A percentile compares a stretch with the other conserved stretches of the same genome.
phyloP scores from a whole-genome alignment of 2,888 invertebrate species.

The Congeria kusceri region DNA sequence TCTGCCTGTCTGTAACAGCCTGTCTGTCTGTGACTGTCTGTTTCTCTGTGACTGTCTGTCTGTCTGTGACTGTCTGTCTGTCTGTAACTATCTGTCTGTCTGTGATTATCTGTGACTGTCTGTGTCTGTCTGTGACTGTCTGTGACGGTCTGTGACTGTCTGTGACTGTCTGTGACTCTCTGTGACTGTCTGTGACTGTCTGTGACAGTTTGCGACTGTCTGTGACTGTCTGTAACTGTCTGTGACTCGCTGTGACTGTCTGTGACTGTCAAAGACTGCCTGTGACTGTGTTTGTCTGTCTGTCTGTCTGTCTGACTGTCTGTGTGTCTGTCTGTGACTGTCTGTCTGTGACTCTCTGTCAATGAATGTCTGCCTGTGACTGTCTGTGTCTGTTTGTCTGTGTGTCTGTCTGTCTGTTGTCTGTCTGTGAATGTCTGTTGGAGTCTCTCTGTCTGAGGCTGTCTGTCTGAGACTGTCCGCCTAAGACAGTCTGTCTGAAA shows the following conservation, averaged over 20 bases:
- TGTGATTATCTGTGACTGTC: constrained; percentile 6
- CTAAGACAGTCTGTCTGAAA: constrained; percentile 19
- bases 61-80: constrained; percentile 1
- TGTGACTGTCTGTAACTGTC: no score
- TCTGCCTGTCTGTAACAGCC: no score
- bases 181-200: constrained; percentile 37
- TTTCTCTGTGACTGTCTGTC: constrained; percentile 6
- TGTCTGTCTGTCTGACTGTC: constrained; percentile 30
- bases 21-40: no score
- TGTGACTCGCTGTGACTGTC: no score
- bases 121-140: constrained; percentile 22
- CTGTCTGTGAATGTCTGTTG: no score
- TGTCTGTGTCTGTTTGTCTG: no score
- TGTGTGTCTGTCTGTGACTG: constrained; percentile 46
- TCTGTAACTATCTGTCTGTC: no score
- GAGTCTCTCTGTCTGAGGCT: constrained; percentile 20
- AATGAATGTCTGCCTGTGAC: no score
- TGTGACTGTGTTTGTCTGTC: constrained; percentile 38
- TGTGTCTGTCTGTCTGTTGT: no score
- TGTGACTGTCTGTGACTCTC: constrained; percentile 17
- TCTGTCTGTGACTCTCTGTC: constrained; percentile 48
- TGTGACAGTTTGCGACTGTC: constrained; percentile 48
- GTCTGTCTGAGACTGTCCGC: constrained; percentile 14
- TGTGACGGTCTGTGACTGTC: constrained; percentile 33
- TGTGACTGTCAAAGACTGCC: no score